A percentile compares a stretch with the other conserved stretches of the same genome.
Conservation (phyloP, 1,140 invertebrate species). For the Cydia pomonella region DNA sequence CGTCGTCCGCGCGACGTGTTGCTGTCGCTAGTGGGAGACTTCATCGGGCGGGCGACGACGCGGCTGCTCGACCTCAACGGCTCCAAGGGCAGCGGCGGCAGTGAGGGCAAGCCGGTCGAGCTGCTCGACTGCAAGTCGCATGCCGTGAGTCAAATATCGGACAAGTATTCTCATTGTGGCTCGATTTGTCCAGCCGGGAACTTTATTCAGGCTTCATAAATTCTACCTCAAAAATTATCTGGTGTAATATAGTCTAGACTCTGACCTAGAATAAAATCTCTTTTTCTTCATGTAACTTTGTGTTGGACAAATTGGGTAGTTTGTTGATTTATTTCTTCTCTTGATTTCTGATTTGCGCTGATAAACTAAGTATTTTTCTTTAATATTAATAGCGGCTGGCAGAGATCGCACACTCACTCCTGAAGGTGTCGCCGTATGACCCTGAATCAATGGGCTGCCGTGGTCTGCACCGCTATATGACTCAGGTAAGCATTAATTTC, state of each 20-base stretch:
- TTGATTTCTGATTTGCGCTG: neutral
- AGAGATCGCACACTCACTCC: constrained; percentile 96
- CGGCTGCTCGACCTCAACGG: constrained; percentile 91
- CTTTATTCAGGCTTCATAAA: no score
- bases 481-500: constrained; percentile 76
- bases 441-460: constrained; percentile 96
- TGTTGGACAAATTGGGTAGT: no score
- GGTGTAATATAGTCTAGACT: no score
- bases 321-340: neutral
- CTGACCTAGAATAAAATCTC: no score
- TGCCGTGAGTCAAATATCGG: constrained; percentile 84
- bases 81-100: constrained; percentile 88
- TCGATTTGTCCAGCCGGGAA: no score
- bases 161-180: no score
- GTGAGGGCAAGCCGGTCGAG: constrained; percentile 93
- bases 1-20: constrained; percentile 94
- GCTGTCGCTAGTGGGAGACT: constrained; percentile 95
- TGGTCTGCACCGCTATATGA: constrained; percentile 96
- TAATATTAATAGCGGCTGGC: constrained; percentile 88
- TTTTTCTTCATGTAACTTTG: no score
- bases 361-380: neutral
- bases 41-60: constrained; percentile 90
- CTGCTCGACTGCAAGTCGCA: constrained; percentile 97
- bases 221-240: no score
- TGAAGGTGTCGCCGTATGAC: constrained; percentile 99